These are phyloP conservation scores for Phoenoteleia sp. DNA, from an alignment of 2,888 invertebrate genomes.

Conservation along the genomic window DNA sequence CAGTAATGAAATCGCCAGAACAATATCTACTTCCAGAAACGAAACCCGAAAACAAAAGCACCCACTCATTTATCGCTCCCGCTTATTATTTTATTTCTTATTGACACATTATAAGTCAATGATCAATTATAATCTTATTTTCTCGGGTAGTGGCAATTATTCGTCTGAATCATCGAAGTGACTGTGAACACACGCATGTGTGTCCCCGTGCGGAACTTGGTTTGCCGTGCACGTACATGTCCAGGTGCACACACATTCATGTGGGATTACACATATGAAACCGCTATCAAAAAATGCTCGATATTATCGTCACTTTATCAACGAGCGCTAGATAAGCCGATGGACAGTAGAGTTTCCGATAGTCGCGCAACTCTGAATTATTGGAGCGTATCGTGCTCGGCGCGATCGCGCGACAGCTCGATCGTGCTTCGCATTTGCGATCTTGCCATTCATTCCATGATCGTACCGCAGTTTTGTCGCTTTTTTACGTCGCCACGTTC, in stretches of 20 bases:
- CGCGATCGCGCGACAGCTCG: neutral
- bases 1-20: no score
- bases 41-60: no score
- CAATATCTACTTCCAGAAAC: no score
- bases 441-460: no score
- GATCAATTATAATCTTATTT: no score
- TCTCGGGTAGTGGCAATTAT: no score
- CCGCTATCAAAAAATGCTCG: conserved; percentile 56
- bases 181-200: neutral
- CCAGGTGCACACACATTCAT: neutral
- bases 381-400: conserved; percentile 1
- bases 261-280: neutral
- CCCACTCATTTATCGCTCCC: no score
- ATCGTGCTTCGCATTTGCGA: neutral
- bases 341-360: conserved; percentile 68
- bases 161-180: neutral
- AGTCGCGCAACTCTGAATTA: neutral
- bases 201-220: neutral
- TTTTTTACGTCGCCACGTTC: neutral
- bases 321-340: conserved; percentile 74
- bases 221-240: neutral
- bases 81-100: no score
- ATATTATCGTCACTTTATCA: conserved; percentile 76
- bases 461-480: neutral
- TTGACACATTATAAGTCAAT: no score